Conservation (phyloP, 2,797 vertebrate species). For the Enteromius argenteus region DNA sequence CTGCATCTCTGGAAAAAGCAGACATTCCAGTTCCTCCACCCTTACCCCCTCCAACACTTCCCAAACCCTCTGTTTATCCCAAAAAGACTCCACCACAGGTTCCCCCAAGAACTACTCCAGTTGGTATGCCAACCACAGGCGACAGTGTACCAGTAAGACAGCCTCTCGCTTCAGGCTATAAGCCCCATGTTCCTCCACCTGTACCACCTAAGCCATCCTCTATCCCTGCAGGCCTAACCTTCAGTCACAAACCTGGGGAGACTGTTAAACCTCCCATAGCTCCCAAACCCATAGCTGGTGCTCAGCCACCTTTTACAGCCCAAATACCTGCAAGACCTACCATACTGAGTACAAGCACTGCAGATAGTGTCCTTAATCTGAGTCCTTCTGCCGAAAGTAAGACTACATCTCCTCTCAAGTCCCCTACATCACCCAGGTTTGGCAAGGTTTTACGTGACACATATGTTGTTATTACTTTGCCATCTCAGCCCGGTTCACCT, state of each 20-base stretch:
- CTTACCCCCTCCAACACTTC: constrained; percentile 88
- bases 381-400: constrained; percentile 87
- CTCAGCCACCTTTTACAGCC: constrained; percentile 75
- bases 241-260: constrained; percentile 85
- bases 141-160: constrained; percentile 70
- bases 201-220: constrained; percentile 93
- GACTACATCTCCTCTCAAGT: constrained; percentile 86
- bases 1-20: constrained; percentile 85
- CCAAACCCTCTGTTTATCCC: constrained; percentile 90
- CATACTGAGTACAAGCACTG: constrained; percentile 76
- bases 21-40: constrained; percentile 82
- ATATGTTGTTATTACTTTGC: constrained; percentile 97
- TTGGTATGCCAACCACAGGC: constrained; percentile 69
- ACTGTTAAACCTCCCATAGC: constrained; percentile 90
- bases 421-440: constrained; percentile 87
- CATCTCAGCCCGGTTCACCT: constrained; percentile 96
- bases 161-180: constrained; percentile 75
- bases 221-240: constrained; percentile 87
- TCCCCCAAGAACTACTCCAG: constrained; percentile 68
- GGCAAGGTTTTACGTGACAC: constrained; percentile 90
- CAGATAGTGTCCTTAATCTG: constrained; percentile 88
- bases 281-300: constrained; percentile 83
- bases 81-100: constrained; percentile 85
- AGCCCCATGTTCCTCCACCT: constrained; percentile 88
- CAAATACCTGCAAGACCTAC: constrained; percentile 80